A percentile compares a stretch with the other conserved stretches of the same genome.
Evolutionary conservation across 2,113 vertebrate genomes (phyloP).

Genomic region (Centropus bengalensis): DNA sequence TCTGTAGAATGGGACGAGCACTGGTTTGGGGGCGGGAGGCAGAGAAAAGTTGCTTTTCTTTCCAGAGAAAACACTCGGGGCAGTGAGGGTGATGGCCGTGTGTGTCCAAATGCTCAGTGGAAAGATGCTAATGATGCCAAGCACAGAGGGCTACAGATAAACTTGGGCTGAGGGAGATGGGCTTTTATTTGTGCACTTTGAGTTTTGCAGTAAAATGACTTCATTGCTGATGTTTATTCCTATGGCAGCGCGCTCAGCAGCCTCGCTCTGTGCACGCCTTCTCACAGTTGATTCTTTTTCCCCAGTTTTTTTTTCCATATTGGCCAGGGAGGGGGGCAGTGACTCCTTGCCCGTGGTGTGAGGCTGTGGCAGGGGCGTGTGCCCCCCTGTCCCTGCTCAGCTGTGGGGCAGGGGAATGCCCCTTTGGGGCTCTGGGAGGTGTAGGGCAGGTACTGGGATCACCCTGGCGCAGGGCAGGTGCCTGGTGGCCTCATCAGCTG

Average conservation of each 20-base stretch:
- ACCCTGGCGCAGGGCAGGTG: neutral
- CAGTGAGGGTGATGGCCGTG: accelerated
- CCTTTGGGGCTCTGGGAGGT: neutral
- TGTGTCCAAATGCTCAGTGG: neutral
- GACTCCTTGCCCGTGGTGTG: accelerated
- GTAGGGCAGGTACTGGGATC: neutral
- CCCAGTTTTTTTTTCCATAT: accelerated
- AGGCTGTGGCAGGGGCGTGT: neutral
- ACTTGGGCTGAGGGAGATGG: neutral
- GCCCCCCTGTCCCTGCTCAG: neutral
- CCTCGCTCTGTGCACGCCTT: neutral
- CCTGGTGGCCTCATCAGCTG: neutral
- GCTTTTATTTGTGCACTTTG: neutral
- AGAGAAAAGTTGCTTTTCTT: neutral
- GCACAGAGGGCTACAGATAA: slow-evolving; percentile 25
- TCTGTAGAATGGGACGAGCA: neutral
- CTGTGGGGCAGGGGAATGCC: neutral
- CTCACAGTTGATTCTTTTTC: neutral
- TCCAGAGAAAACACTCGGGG: neutral
- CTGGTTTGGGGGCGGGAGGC: neutral
- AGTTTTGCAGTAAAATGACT: neutral
- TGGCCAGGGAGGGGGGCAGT: no score
- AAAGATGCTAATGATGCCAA: neutral
- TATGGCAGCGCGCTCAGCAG: neutral
- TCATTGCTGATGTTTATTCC: neutral